Evolutionary conservation across 2,888 invertebrate genomes (phyloP).

Genomic region (Lasioglossum zephyrum): DNA sequence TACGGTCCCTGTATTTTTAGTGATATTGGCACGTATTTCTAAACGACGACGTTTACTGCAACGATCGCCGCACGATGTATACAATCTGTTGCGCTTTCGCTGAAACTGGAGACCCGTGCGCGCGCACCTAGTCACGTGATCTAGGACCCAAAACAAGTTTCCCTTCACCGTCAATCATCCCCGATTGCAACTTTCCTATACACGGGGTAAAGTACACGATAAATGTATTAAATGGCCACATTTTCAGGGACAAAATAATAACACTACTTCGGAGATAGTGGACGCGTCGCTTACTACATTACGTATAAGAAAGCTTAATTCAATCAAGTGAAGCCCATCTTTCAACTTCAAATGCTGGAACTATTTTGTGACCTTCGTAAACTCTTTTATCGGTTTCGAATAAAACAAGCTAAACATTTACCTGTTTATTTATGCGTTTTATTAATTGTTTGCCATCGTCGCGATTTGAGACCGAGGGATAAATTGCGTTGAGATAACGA

Average conservation of each 20-base stretch:
- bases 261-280: background rate
- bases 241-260: background rate
- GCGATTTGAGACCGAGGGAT: too few species aligned
- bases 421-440: background rate
- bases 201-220: background rate
- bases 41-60: conserved; percentile 43
- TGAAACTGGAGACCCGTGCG: conserved; percentile 13
- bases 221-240: background rate
- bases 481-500: background rate
- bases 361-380: background rate
- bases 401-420: background rate
- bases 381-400: background rate
- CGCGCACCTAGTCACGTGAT: background rate
- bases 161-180: background rate
- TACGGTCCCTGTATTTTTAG: conserved; percentile 71
- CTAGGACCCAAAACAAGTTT: background rate
- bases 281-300: background rate
- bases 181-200: background rate
- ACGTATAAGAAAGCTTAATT: background rate
- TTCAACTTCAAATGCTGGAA: background rate
- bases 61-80: conserved; percentile 7
- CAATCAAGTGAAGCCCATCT: background rate
- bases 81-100: conserved; percentile 25
- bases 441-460: background rate
- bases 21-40: conserved; percentile 69